Conservation (phyloP, 2,113 vertebrate species). For the Antechinus stuartii region DNA sequence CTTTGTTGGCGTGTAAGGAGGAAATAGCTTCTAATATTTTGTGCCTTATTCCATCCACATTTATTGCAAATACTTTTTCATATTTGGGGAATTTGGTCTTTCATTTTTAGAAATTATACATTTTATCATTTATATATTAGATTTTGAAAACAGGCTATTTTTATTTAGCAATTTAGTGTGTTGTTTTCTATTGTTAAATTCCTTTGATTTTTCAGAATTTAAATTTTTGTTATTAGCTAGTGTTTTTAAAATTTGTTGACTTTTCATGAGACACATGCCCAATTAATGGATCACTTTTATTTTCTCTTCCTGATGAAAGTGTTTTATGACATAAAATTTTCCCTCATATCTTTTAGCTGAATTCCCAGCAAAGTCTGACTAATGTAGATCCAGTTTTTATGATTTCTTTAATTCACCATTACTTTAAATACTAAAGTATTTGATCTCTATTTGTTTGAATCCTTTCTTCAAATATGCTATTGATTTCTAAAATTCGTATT, state of each 20-base stretch:
- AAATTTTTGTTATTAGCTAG: not conserved
- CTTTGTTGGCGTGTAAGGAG: not conserved
- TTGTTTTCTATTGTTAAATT: not conserved
- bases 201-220: not conserved
- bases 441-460: not conserved
- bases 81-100: not conserved
- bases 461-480: not conserved
- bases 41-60: not conserved
- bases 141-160: not conserved
- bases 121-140: not conserved
- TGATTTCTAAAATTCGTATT: not conserved
- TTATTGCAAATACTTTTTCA: not conserved
- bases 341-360: not conserved
- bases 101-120: not conserved
- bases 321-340: not conserved
- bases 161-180: not conserved
- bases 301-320: not conserved
- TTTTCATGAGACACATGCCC: not conserved
- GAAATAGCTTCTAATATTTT: not conserved
- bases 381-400: not conserved
- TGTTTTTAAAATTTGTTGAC: not conserved
- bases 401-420: not conserved
- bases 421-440: not conserved
- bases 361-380: not conserved
- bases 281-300: not conserved